phyloP scores from a whole-genome alignment of 2,797 vertebrate species.

The Sparidentex hasta region DNA sequence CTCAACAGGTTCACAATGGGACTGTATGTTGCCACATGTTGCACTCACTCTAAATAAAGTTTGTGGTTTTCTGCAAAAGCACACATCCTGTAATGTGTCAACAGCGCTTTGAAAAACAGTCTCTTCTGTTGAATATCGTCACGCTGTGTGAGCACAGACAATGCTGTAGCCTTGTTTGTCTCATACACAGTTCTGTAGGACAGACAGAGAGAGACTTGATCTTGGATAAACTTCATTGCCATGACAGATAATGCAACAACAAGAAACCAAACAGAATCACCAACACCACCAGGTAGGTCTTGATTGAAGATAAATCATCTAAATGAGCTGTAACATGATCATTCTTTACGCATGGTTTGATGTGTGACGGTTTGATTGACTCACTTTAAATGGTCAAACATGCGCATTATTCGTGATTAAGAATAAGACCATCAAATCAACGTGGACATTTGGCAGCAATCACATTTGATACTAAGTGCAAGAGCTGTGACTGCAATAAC shows the following conservation, averaged over 20 bases:
- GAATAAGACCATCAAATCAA: not conserved
- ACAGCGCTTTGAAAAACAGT: conserved; percentile 36
- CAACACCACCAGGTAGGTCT: conserved; percentile 19
- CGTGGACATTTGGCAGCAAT: not conserved
- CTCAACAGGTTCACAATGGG: not conserved
- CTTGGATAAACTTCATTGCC: not conserved
- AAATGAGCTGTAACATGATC: not conserved
- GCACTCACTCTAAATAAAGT: conserved; percentile 37
- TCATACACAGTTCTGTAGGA: conserved; percentile 4
- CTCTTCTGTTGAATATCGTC: not conserved
- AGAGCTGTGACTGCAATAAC: not conserved
- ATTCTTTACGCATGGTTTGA: not conserved
- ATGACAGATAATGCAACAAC: conserved; percentile 5
- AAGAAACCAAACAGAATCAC: no score
- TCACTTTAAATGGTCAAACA: not conserved
- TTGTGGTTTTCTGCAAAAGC: conserved; percentile 86
- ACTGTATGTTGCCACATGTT: not conserved
- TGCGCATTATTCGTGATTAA: not conserved
- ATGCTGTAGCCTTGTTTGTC: conserved; percentile 9
- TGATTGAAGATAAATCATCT: not conserved
- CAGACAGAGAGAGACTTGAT: not conserved
- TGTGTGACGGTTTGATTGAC: not conserved
- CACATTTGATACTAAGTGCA: not conserved
- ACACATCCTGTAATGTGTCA: conserved; percentile 79
- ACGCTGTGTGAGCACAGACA: conserved; percentile 3